Evolutionary conservation across 2,113 vertebrate genomes (phyloP).

Genomic region (Vidua chalybeata): DNA sequence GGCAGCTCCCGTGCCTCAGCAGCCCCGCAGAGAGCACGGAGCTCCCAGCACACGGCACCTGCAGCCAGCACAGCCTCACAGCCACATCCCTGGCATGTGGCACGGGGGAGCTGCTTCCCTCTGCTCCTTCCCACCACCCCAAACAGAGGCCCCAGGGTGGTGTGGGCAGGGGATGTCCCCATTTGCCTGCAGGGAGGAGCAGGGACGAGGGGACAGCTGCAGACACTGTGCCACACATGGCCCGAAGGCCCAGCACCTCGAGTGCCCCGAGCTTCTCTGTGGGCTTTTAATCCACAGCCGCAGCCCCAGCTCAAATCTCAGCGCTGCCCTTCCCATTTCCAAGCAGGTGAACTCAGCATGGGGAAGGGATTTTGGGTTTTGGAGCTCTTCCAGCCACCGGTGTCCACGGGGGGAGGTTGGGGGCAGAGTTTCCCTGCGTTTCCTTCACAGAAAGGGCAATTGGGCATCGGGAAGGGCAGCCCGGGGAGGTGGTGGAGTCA

Average conservation of each 20-base stretch:
- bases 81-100: background rate
- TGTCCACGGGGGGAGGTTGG: rapidly evolving
- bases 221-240: rapidly evolving
- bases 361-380: background rate
- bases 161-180: background rate
- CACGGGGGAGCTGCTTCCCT: background rate
- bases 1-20: background rate
- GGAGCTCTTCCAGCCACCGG: background rate
- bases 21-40: background rate
- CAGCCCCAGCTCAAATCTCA: background rate
- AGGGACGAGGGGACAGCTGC: background rate
- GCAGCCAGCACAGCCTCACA: background rate
- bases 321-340: rapidly evolving
- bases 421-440: background rate
- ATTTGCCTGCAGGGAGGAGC: background rate
- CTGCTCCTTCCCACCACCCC: background rate
- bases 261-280: background rate
- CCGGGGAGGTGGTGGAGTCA: background rate
- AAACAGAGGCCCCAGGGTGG: too few species aligned
- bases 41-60: background rate
- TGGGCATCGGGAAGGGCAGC: background rate
- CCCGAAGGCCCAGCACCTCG: background rate
- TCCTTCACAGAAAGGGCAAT: background rate
- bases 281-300: background rate
- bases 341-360: background rate